These are phyloP conservation scores for Microcaecilia unicolor DNA, from an alignment of 2,797 vertebrate genomes.

Conservation along the genomic window DNA sequence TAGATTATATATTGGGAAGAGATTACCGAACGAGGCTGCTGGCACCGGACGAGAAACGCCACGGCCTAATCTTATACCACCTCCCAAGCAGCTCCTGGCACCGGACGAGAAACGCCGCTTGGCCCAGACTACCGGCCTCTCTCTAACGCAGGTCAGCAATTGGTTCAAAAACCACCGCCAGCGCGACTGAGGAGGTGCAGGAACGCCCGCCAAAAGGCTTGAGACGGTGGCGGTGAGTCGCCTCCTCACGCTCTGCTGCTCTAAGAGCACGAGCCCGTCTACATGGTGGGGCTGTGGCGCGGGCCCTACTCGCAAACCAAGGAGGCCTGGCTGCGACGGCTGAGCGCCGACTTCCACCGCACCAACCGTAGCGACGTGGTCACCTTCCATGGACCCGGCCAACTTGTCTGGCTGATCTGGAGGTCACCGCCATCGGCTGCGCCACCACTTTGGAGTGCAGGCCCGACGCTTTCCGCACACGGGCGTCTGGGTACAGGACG, in stretches of 20 bases:
- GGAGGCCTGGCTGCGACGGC: constrained; percentile 43
- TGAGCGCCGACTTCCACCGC: constrained; percentile 64
- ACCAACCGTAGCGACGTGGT: constrained; percentile 76
- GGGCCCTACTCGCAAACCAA: constrained; percentile 37
- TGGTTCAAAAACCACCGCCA: constrained; percentile 90
- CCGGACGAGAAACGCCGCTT: constrained; percentile 86
- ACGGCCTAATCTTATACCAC: too few species aligned
- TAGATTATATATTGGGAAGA: too few species aligned
- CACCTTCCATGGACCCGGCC: constrained; percentile 86
- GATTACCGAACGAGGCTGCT: too few species aligned
- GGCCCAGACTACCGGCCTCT: constrained; percentile 77
- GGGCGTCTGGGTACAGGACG: too few species aligned
- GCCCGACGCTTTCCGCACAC: constrained; percentile 54
- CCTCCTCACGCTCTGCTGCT: constrained; percentile 56
- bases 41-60: too few species aligned
- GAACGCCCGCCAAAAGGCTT: constrained; percentile 67
- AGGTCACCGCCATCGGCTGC: constrained; percentile 48
- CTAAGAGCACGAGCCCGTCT: constrained; percentile 74
- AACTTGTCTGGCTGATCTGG: constrained; percentile 67
- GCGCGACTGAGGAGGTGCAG: constrained; percentile 73
- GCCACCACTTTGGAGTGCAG: constrained; percentile 35
- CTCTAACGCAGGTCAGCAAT: constrained; percentile 86
- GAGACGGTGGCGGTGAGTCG: constrained; percentile 15
- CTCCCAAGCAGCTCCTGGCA: too few species aligned
- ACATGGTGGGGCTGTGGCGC: constrained; percentile 70